phyloP scores from a whole-genome alignment of 2,888 invertebrate species.

The Agonopterix heracliana region DNA sequence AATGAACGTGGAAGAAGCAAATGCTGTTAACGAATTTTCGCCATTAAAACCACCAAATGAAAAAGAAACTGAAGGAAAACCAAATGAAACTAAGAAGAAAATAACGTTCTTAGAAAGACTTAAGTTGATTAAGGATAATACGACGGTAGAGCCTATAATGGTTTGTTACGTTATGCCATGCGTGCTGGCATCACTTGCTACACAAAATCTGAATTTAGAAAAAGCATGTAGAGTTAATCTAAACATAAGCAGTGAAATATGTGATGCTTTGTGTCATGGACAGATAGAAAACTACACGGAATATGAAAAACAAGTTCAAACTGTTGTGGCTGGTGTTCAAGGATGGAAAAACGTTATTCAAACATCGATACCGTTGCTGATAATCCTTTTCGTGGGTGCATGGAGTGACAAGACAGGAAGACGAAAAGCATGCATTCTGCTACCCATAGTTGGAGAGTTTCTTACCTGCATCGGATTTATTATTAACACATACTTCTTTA shows the following conservation, averaged over 20 bases:
- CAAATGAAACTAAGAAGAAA: constrained; percentile 29
- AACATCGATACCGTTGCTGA: constrained; percentile 81
- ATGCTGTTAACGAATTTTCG: constrained; percentile 27
- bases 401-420: constrained; percentile 79
- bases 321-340: constrained; percentile 80
- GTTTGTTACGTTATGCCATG: constrained; percentile 82
- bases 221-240: constrained; percentile 87
- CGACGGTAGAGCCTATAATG: constrained; percentile 84
- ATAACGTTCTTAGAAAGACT: constrained; percentile 43
- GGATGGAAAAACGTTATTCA: constrained; percentile 86
- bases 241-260: constrained; percentile 78
- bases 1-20: constrained; percentile 21
- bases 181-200: constrained; percentile 82
- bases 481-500: constrained; percentile 81
- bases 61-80: constrained; percentile 17
- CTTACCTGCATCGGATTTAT: constrained; percentile 80
- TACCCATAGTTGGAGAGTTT: constrained; percentile 84
- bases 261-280: constrained; percentile 80
- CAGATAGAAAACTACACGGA: constrained; percentile 67
- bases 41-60: constrained; percentile 37
- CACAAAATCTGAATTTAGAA: constrained; percentile 84
- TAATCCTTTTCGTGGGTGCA: constrained; percentile 84
- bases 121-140: constrained; percentile 65
- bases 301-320: constrained; percentile 75
- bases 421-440: constrained; percentile 81